Evolutionary conservation across 2,797 vertebrate genomes (phyloP).

Genomic region (Ctenochaetus hawaiiensis): DNA sequence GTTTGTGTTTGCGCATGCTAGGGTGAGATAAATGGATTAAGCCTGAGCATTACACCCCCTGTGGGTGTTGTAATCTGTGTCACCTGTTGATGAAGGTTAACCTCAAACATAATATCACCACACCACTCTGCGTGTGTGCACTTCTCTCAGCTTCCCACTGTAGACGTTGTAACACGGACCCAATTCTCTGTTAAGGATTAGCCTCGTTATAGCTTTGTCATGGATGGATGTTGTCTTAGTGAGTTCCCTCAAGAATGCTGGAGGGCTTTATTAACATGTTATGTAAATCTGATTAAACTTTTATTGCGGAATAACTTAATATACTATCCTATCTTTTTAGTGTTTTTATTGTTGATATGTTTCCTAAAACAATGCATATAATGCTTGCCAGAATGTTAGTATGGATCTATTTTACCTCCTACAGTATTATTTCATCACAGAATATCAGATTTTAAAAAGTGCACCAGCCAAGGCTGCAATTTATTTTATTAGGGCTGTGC

Average conservation of each 20-base stretch:
- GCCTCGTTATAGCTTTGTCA: slow-evolving; percentile 37
- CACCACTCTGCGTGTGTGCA: slow-evolving; percentile 4
- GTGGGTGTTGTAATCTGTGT: slow-evolving; percentile 56
- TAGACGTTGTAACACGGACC: slow-evolving; percentile 46
- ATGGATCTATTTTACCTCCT: too few species aligned
- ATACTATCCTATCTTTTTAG: background rate
- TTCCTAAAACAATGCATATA: too few species aligned
- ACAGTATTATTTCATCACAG: too few species aligned
- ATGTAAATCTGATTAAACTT: background rate
- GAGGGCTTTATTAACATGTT: too few species aligned
- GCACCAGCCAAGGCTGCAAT: too few species aligned
- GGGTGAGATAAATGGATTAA: slow-evolving; percentile 30
- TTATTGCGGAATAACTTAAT: background rate
- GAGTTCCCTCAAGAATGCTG: too few species aligned
- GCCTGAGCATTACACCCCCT: slow-evolving; percentile 49
- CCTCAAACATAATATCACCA: slow-evolving; percentile 48
- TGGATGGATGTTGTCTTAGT: slow-evolving; percentile 1
- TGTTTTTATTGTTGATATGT: too few species aligned
- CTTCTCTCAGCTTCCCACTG: slow-evolving; percentile 14
- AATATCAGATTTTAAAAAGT: too few species aligned
- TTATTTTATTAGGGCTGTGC: too few species aligned
- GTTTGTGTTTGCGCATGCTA: background rate
- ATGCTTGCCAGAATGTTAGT: too few species aligned
- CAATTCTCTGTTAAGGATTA: slow-evolving; percentile 28
- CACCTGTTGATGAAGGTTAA: slow-evolving; percentile 70